Conservation (phyloP, 2,888 invertebrate species). For the Ectemnius cavifrons region DNA sequence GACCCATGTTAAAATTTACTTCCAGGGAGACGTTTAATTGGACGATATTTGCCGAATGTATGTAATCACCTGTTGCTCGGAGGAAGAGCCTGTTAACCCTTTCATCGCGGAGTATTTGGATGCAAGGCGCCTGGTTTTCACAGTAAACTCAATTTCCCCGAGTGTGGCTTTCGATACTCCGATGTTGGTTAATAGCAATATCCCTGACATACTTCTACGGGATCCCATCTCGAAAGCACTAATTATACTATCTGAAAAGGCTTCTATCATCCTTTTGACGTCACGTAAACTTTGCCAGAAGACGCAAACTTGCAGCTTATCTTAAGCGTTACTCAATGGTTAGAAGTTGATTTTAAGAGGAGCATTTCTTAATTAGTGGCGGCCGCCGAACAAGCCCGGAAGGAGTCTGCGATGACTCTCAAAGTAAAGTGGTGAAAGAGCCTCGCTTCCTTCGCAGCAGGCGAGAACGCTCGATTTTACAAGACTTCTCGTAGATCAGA, state of each 20-base stretch:
- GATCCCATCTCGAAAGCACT: no score
- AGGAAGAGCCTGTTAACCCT: conserved; percentile 41
- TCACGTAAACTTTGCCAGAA: background rate
- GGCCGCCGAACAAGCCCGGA: conserved; percentile 37
- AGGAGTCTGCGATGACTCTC: conserved; percentile 32
- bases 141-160: no score
- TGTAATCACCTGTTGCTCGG: conserved; percentile 62
- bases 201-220: no score
- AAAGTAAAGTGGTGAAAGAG: conserved; percentile 27
- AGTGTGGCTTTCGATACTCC: no score
- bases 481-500: conserved; percentile 56
- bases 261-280: background rate
- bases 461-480: conserved; percentile 54
- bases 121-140: background rate
- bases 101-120: conserved; percentile 8
- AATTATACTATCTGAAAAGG: no score
- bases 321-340: conserved; percentile 34
- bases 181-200: no score
- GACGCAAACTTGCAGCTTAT: background rate
- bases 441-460: conserved; percentile 37
- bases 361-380: conserved; percentile 62
- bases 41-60: conserved; percentile 57
- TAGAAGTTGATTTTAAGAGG: conserved; percentile 39
- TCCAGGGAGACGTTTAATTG: conserved; percentile 47
- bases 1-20: conserved; percentile 1